A percentile compares a stretch with the other conserved stretches of the same genome.
Evolutionary conservation across 1,140 invertebrate genomes (phyloP).

Genomic region (Dermatophagoides farinae): DNA sequence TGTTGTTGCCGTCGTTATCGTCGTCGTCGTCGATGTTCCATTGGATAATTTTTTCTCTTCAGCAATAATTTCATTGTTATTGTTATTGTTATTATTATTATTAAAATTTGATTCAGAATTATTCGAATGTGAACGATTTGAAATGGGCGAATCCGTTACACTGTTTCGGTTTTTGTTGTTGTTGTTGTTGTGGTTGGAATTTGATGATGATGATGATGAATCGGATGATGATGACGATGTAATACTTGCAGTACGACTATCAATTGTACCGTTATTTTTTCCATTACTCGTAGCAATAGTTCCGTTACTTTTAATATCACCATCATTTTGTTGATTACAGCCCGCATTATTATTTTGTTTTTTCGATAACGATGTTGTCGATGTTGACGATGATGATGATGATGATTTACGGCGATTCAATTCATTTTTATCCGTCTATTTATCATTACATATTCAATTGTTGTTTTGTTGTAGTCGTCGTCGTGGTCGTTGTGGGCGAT

Average conservation of each 20-base stretch:
- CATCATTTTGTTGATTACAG: too few relatives aligned
- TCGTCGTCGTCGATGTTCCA: not conserved
- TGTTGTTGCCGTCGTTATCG: too few relatives aligned
- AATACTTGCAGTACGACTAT: not conserved
- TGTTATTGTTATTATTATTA: not conserved
- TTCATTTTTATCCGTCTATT: not conserved
- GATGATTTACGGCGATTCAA: not conserved
- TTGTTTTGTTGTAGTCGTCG: too few relatives aligned
- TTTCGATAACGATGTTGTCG: not conserved
- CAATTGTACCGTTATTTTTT: not conserved
- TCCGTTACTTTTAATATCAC: too few relatives aligned
- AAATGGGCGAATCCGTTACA: slow-evolving; percentile 13
- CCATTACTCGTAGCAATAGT: not conserved
- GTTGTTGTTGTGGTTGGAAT: too few relatives aligned
- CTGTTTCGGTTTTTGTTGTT: not conserved
- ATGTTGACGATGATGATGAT: not conserved
- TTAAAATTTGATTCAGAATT: slow-evolving; percentile 12
- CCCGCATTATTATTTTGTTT: too few relatives aligned
- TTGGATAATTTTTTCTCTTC: not conserved
- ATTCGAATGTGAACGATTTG: too few relatives aligned
- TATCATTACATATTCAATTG: too few relatives aligned
- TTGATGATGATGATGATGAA: too few relatives aligned
- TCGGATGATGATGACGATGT: too few relatives aligned
- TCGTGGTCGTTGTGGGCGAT: not conserved
- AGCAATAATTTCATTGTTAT: not conserved